Base-by-base conservation (phyloP, 1,140 invertebrate species). In the Drosophila insularis region DNA sequence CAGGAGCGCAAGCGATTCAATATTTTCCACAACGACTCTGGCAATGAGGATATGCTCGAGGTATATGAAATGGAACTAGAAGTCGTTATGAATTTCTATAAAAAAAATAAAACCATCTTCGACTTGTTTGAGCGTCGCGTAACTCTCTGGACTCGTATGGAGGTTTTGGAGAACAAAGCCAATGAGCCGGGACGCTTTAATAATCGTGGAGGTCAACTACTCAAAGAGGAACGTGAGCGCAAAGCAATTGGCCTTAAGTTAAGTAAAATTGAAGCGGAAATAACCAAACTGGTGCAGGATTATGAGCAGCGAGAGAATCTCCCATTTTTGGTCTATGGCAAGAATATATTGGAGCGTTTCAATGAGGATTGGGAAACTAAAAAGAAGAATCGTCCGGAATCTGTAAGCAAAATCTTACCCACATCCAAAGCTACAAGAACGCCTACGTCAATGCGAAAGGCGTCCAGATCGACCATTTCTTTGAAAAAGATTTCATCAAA, bases 181-280 rank as follows among this genome's bases (percentile, higher is more conserved):
- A 93, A 94, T 23, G 95, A 97, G 89, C 96, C 96, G 0, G 95
- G 95, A 70, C 93, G 97, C 5, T 97, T 95, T 81, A 95, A 96
- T 67, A 97, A 97, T 92, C 93, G 97, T 50, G 96, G 96, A 2
- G 96, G 97, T 0, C 95, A 96, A 69, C 92, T 98, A 10, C 92
- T 98, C 2, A 93, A 93, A 27, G 97, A 98, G 89, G 97, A 98
- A 91, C 96, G 95, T 80, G 95, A 96, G 76, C 93, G 96, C 17
- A 97, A 96, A 81, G 87, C 91, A 8, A 93, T 95, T 14, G 92
- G 95, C 2, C 94, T 93, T 50, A 95, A 95, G 92, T 75, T 95
- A 21, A 94, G 94, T 0, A 95, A 95, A 92, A 93, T 95, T 21
- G 94, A 95, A 87, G 92, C 92, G 1, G 92, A 94, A 79, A 92